Conservation (phyloP, 2,888 invertebrate species). For the Saturnia pavonia region DNA sequence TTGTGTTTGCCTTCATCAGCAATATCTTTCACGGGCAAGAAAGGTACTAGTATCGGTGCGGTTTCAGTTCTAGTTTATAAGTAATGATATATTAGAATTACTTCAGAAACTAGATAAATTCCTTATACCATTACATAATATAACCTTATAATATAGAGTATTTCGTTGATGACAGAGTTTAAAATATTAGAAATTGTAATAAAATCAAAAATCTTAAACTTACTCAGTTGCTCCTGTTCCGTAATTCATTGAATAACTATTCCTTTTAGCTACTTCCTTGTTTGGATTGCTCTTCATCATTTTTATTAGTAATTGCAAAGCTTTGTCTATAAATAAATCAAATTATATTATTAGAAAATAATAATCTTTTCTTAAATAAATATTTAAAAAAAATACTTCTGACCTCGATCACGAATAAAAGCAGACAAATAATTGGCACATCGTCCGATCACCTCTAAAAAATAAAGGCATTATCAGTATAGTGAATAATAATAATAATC, state of each 20-base stretch:
- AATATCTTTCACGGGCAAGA: conserved; percentile 60
- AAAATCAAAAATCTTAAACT: conserved; percentile 25
- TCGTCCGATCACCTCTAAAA: conserved; percentile 55
- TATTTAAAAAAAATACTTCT: conserved; percentile 19
- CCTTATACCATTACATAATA: background rate
- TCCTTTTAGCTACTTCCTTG: conserved; percentile 45
- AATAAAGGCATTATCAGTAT: conserved; percentile 13
- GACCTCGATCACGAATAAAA: conserved; percentile 61
- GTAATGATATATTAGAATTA: conserved; percentile 15
- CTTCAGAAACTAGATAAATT: background rate
- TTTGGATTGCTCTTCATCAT: conserved; percentile 53
- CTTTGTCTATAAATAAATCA: conserved; percentile 42
- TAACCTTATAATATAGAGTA: too few species aligned
- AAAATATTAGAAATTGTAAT: background rate
- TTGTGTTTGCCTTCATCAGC: conserved; percentile 54
- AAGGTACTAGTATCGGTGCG: conserved; percentile 52
- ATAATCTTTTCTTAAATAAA: background rate
- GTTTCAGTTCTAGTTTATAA: conserved; percentile 45
- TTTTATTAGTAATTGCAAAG: conserved; percentile 43
- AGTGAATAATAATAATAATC: background rate
- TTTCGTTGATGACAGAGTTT: too few species aligned
- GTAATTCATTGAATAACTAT: conserved; percentile 51
- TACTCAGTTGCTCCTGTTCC: conserved; percentile 55
- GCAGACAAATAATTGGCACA: conserved; percentile 59
- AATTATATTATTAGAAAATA: conserved; percentile 4